Conservation (phyloP, 1,140 invertebrate genomes). For the Lasioglossum baleicum region DNA sequence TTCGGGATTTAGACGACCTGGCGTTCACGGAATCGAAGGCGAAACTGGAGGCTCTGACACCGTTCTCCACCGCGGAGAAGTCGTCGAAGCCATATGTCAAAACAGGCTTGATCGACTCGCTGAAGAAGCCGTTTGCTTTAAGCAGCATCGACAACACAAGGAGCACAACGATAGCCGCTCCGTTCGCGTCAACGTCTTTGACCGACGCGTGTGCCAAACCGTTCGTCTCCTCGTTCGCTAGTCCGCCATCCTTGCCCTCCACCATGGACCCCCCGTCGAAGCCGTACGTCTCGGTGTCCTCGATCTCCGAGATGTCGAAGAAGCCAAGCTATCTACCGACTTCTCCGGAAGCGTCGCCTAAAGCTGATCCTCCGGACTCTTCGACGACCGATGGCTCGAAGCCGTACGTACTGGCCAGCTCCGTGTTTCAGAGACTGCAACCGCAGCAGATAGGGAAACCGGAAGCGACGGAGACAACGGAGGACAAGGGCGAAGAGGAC, state of each 20-base stretch:
- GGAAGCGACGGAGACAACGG: constrained; percentile 39
- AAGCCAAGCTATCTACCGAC: constrained; percentile 5
- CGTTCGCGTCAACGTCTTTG: constrained; percentile 46
- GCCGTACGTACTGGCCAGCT: constrained; percentile 62
- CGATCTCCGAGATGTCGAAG: constrained; percentile 63
- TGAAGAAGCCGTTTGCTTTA: constrained; percentile 50
- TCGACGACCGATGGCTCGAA: constrained; percentile 38
- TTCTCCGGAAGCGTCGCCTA: constrained; percentile 19
- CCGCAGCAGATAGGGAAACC: constrained; percentile 56
- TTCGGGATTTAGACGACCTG: constrained; percentile 54
- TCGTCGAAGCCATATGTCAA: constrained; percentile 69
- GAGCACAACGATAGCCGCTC: constrained; percentile 13
- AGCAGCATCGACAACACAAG: constrained; percentile 19
- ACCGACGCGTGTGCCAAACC: constrained; percentile 55
- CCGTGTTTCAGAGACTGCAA: constrained; percentile 64
- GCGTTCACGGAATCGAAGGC: constrained; percentile 52
- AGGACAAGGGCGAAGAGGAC: constrained; percentile 47
- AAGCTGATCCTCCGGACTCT: neutral
- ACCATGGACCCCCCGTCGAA: constrained; percentile 51
- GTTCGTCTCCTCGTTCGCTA: constrained; percentile 54
- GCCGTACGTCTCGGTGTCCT: constrained; percentile 68
- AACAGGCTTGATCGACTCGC: constrained; percentile 60
- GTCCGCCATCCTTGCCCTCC: constrained; percentile 24
- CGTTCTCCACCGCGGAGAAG: constrained; percentile 19
- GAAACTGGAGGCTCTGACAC: constrained; percentile 38